Base-by-base conservation (phyloP, 2,888 invertebrate genomes). In the Hirtodrosophila cameraria region DNA sequence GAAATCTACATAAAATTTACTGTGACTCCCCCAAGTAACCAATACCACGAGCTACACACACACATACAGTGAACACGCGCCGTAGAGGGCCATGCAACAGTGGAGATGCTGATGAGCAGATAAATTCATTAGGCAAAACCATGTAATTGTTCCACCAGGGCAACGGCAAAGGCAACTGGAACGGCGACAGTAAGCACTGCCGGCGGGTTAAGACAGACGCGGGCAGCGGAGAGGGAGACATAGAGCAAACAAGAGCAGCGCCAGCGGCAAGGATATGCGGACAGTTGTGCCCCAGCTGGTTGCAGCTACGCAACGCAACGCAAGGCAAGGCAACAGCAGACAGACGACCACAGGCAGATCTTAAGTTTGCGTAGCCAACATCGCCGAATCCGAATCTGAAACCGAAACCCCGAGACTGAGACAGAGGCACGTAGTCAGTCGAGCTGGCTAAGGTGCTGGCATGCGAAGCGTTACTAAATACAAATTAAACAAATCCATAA, bases 41-140 rank as follows among this genome's bases (percentile, higher is more conserved):
- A 46, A 58, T 45, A 52, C 27, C 16, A 39, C 33, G 46, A n/a
- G 31, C 35, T 39, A 31, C 35, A 12, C 41, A 52, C 33, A 52
- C 41, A 43, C 15, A 45, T 31, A 38, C 12, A 35, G 11, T 9
- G 38, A 46, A 52, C 45, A 64, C 42, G 59, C 62, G 48, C 49
- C 46, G 49, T 49, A 59, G 46, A 53, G 43, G 48, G 33, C 61
- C 63, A 49, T 59, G 74, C 69, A 68, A 53, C 70, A 61, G 69
- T 59, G 50, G 72, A 74, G 88, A 74, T 84, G 78, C 88, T 89
- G 88, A 89, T 88, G 89, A 89, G 87, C 86, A 90, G 88, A 90
- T 90, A 90, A 90, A 90, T 90, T 90, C 89, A 90, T 90, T 90
- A 90, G 88, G 86, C 89, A 88, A 88, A 89, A 89, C 86, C 88